phyloP scores from a whole-genome alignment of 2,888 invertebrate species.

The Drosophila gaucha region DNA sequence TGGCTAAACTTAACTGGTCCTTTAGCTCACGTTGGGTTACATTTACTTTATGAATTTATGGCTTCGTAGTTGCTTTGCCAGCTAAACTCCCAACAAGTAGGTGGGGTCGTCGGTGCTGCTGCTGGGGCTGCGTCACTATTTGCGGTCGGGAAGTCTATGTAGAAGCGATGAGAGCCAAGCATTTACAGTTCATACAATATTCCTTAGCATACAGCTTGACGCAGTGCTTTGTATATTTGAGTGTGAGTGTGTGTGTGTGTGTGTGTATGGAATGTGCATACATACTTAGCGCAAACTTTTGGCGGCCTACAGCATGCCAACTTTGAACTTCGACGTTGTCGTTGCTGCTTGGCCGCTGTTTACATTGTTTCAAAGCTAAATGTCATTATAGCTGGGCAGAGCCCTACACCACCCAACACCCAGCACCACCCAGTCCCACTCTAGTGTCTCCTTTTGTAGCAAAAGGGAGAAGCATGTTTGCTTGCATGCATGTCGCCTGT shows the following conservation, averaged over 20 bases:
- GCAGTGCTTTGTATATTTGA: conserved; percentile 16
- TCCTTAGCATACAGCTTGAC: conserved; percentile 64
- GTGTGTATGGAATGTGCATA: conserved; percentile 43
- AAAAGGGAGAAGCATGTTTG: conserved; percentile 67
- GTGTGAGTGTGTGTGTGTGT: conserved; percentile 15
- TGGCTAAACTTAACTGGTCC: conserved; percentile 46
- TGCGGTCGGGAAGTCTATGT: conserved; percentile 58
- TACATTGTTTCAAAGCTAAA: conserved; percentile 80
- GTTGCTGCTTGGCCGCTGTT: conserved; percentile 55
- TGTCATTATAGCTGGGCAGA: conserved; percentile 67
- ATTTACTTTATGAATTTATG: conserved; percentile 65
- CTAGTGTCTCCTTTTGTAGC: conserved; percentile 58
- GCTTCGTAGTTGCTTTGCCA: conserved; percentile 56
- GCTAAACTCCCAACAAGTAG: conserved; percentile 56
- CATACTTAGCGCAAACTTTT: conserved; percentile 66
- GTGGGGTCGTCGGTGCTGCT: background rate
- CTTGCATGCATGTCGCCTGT: conserved; percentile 64
- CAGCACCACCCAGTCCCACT: background rate
- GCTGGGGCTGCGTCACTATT: conserved; percentile 48
- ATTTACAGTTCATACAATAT: conserved; percentile 74
- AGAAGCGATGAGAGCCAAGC: conserved; percentile 45
- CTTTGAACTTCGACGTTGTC: conserved; percentile 71
- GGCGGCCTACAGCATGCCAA: conserved; percentile 68
- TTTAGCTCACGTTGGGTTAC: conserved; percentile 41
- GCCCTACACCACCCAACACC: background rate